Evolutionary conservation across 2,888 invertebrate species (phyloP).

Genomic region (Allygus modestus): DNA sequence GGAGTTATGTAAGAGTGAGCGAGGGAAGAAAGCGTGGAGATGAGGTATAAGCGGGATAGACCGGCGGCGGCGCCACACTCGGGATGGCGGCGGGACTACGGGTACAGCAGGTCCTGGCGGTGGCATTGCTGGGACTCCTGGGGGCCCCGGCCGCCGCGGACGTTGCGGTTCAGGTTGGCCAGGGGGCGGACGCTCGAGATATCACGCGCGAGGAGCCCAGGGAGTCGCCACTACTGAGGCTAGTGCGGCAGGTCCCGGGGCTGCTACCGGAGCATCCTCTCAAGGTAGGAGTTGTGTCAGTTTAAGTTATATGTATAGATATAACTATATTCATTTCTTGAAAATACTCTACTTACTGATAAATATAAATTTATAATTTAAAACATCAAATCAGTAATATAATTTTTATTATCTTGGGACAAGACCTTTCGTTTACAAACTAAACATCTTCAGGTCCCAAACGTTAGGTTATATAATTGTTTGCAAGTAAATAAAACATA

Average conservation of each 20-base stretch:
- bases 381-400: no score
- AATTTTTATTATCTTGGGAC: no score
- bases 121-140: not conserved
- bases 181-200: not conserved
- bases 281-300: no score
- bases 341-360: no score
- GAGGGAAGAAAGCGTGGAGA: constrained; percentile 21
- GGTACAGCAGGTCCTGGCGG: not conserved
- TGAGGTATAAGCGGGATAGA: not conserved
- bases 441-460: no score
- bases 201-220: no score
- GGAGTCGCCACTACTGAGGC: constrained; percentile 15
- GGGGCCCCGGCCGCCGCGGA: not conserved
- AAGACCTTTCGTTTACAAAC: no score
- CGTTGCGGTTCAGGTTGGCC: not conserved
- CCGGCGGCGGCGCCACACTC: not conserved
- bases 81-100: not conserved
- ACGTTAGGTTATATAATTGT: not conserved
- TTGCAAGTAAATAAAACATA: no score
- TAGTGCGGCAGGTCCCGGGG: not conserved
- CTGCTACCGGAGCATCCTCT: not conserved
- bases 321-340: no score
- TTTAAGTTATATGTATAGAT: not conserved
- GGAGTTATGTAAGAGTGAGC: constrained; percentile 24
- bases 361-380: no score